Evolutionary conservation across 2,113 vertebrate species (phyloP), one percentile per base, ranked within the genome.

Genomic region (Ophiodon elongatus): DNA sequence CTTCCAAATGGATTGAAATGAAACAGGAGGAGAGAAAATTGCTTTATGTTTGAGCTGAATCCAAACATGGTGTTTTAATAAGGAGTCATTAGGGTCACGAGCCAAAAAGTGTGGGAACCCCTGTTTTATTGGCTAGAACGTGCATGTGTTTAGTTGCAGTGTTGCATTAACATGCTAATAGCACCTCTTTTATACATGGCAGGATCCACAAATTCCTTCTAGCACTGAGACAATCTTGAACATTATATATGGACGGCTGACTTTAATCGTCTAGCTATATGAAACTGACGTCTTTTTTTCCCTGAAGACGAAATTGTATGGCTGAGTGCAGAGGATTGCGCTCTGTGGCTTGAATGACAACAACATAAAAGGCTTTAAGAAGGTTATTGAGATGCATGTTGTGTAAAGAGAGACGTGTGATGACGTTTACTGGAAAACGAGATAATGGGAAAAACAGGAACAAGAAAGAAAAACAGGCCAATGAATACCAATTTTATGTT

Each of bases 301-400:
- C 62, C 64, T 0, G 15, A 17, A 45, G n/a, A 80, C 45, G 33
- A 63, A 56, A 72, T 82, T 23, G 43, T 59, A 79, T 17, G 65
- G 39, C 5, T 79, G 68, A 84, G 62, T 21, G 57, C 84, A 85
- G 73, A 65, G 59, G 62, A 27, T 67, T 25, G 33, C 73, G 80
- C 78, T 66, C 70, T 76, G 70, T 23, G 70, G 66, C 67, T 17
- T 62, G 78, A 90, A 81, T 88, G 77, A 75, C 77, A 86, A 82
- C 70, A 83, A 80, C 83, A 59, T 84, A 3, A 29, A 85, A 69
- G 0, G 29, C 69, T 31, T 52, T 59, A 52, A 76, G 79, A 35
- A 88, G 65, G 78, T 85, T 62, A 86, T 82, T 85, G 68, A 41
- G 68, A 89, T 3, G 78, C 57, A 68, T 9, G 57, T 63, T 3